phyloP scores from a whole-genome alignment of 1,140 invertebrate genomes.

The Phthorimaea operculella region DNA sequence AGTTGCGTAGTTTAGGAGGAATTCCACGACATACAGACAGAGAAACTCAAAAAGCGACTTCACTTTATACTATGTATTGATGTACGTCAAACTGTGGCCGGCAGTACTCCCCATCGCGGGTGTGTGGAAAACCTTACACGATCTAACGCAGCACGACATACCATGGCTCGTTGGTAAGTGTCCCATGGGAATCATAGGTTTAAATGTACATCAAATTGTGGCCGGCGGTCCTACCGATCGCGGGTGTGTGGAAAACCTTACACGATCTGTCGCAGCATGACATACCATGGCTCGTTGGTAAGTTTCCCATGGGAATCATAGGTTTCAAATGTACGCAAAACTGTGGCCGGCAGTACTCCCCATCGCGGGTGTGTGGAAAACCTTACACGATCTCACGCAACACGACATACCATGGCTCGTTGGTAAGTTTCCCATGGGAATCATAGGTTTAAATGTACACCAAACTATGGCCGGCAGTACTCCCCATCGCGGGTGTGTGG shows the following conservation, averaged over 20 bases:
- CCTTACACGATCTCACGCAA: neutral
- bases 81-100: too few species aligned
- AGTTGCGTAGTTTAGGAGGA: too few species aligned
- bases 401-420: neutral
- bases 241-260: too few species aligned
- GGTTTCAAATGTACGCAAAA: too few species aligned
- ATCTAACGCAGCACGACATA: neutral
- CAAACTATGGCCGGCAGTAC: constrained; percentile 49
- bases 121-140: neutral
- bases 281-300: too few species aligned
- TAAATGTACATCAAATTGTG: constrained; percentile 41
- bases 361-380: neutral
- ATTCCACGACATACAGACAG: too few species aligned
- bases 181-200: constrained; percentile 18
- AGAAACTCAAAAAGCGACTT: too few species aligned
- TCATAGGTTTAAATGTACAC: constrained; percentile 35
- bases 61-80: too few species aligned
- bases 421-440: neutral
- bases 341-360: neutral
- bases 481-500: too few species aligned
- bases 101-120: neutral
- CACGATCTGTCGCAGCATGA: too few species aligned
- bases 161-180: neutral
- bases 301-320: too few species aligned
- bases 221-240: too few species aligned